phyloP scores from a whole-genome alignment of 2,888 invertebrate genomes.

The Drosophila macrospina region DNA sequence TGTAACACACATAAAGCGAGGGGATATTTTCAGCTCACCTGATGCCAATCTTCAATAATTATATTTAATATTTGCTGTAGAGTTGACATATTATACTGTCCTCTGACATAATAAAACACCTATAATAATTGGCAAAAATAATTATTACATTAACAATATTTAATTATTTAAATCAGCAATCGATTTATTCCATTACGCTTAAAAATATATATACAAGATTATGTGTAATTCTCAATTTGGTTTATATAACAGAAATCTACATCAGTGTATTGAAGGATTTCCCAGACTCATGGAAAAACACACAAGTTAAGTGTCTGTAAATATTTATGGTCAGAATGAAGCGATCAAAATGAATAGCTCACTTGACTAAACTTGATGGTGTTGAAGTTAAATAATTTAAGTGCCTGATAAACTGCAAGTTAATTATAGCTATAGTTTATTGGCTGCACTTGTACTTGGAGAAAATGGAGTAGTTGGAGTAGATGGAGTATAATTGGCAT shows the following conservation, averaged over 20 bases:
- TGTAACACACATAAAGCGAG: slow-evolving; percentile 4
- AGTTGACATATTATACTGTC: slow-evolving; percentile 39
- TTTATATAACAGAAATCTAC: too few relatives aligned
- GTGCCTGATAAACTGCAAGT: slow-evolving; percentile 3
- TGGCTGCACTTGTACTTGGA: neutral
- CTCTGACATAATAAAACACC: slow-evolving; percentile 37
- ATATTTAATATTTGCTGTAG: slow-evolving; percentile 35
- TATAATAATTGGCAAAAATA: slow-evolving; percentile 27
- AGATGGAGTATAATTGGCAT: slow-evolving; percentile 28
- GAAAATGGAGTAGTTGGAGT: neutral
- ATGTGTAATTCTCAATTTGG: too few relatives aligned
- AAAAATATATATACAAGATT: neutral
- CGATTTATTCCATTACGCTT: too few relatives aligned
- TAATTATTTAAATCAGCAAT: too few relatives aligned
- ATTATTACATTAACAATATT: neutral
- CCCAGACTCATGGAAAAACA: too few relatives aligned
- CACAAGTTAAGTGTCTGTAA: too few relatives aligned
- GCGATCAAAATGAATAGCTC: neutral
- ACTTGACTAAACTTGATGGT: neutral
- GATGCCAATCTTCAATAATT: slow-evolving; percentile 42
- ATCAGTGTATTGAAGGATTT: too few relatives aligned
- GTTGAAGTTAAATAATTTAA: neutral
- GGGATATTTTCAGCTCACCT: slow-evolving; percentile 42
- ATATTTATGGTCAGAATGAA: neutral
- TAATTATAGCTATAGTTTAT: neutral